Evolutionary conservation across 2,113 vertebrate species (phyloP), one percentile per base, ranked within the genome.

Genomic region (Pseudonaja textilis): DNA sequence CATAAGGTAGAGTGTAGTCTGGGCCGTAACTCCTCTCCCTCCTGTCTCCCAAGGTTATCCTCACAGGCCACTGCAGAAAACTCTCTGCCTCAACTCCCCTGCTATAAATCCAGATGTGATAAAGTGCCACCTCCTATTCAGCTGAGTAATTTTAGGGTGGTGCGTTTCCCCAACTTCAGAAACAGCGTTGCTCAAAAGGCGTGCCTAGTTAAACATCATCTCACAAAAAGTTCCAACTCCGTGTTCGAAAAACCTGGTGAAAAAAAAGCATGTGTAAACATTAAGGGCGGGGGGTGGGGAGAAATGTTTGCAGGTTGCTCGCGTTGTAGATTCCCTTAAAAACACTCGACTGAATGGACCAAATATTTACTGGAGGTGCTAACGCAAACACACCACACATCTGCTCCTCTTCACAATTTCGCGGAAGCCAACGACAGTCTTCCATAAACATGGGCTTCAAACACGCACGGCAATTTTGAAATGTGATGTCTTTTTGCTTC

Each of bases 321-420:
- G 9, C 52, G 25, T 93, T 85, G 89, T 20, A 34, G 56, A 45
- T 93, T 90, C 87, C 45, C 29, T 64, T 90, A 26, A 61, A 90
- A 52, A 87, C 61, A 93, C 29, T 34, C 45, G 42, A n/a, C 81
- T 29, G n/a, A 93, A 93, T n/a, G 55, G 92, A 87, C 26, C 47
- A 90, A 90, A 93, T 93, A 86, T 90, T 92, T 93, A 90, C 81
- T 16, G n/a, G 16, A 87, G 25, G 89, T 86, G 85, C 81, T 61
- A 90, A 50, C 14, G n/a, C 90, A 90, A 93, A 90, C 89, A 90
- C 9, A 23, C 22, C 29, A 42, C 56, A 50, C 92, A 93, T 87
- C 92, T 90, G 92, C 45, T 87, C 64, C 29, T 87, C 74, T 64
- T 64, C 47, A 87, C 52, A 87, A 87, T 64, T 93, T 93, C 47